These are phyloP conservation scores for Rostratula benghalensis DNA, from an alignment of 2,113 vertebrate species.

Conservation along the genomic window DNA sequence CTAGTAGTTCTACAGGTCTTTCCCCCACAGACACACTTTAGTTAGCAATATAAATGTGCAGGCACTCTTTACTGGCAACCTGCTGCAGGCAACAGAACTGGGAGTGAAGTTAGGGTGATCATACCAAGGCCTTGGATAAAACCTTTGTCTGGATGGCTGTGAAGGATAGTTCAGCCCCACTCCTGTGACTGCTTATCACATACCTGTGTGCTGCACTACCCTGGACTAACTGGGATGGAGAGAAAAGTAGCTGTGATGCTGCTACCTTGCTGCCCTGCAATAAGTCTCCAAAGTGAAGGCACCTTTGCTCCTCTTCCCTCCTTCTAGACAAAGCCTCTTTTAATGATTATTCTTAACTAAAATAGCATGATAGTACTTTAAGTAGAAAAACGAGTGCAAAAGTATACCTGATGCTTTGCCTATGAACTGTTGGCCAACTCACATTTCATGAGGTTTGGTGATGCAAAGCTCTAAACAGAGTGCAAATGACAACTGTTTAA, in stretches of 20 bases:
- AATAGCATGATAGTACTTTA: neutral
- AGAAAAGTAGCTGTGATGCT: neutral
- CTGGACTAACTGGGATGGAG: neutral
- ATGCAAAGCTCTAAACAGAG: neutral
- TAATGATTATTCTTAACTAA: neutral
- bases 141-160: neutral
- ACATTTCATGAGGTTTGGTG: neutral
- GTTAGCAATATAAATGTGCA: neutral
- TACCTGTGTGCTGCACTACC: neutral
- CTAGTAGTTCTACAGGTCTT: neutral
- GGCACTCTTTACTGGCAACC: neutral
- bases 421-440: neutral
- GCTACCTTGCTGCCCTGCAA: neutral
- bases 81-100: neutral
- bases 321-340: neutral
- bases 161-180: neutral
- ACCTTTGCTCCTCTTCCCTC: neutral
- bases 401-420: neutral
- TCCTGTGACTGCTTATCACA: rapidly evolving
- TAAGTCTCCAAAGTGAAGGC: neutral
- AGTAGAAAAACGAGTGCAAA: neutral
- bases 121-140: neutral
- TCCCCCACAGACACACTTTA: neutral
- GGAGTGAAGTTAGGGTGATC: neutral
- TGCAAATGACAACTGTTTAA: neutral